A percentile compares a stretch with the other conserved stretches of the same genome.
These are phyloP conservation scores for Enteromius mattozi DNA, from an alignment of 2,797 vertebrate genomes.

Conservation along the genomic window DNA sequence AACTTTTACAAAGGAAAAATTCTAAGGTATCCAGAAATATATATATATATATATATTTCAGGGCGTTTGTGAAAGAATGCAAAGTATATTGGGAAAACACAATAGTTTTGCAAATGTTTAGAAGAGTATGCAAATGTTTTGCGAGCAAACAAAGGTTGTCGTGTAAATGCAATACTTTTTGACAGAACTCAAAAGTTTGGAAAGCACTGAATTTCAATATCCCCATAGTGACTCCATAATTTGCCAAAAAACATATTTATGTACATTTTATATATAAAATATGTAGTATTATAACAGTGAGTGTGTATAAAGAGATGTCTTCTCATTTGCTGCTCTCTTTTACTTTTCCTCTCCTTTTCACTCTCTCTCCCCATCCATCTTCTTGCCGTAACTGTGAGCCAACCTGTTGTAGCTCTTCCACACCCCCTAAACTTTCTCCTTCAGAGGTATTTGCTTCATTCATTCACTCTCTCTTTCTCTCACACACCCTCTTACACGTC, in stretches of 20 bases:
- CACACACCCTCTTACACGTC: conserved; percentile 48
- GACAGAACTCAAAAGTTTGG: neutral
- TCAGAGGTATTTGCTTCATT: conserved; percentile 68
- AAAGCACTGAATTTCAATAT: neutral
- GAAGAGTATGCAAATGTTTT: neutral
- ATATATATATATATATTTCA: neutral
- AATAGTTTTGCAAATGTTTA: neutral
- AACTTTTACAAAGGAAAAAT: neutral
- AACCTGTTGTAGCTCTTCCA: conserved; percentile 74
- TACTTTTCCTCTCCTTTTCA: conserved; percentile 31
- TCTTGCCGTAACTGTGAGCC: conserved; percentile 54
- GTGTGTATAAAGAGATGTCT: neutral
- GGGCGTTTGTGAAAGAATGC: neutral
- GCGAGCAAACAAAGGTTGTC: neutral
- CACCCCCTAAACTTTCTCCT: conserved; percentile 65
- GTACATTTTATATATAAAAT: neutral
- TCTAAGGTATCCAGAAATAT: neutral
- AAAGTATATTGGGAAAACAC: neutral
- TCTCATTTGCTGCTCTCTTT: conserved; percentile 29
- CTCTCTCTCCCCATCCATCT: conserved; percentile 31
- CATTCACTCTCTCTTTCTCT: conserved; percentile 60
- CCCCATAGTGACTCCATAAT: neutral
- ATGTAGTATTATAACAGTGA: neutral
- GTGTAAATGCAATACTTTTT: neutral
- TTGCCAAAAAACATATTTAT: neutral